A percentile compares a stretch with the other conserved stretches of the same genome.
These are phyloP conservation scores for Corvus cornix DNA, from an alignment of 2,113 vertebrate genomes.

Conservation along the genomic window DNA sequence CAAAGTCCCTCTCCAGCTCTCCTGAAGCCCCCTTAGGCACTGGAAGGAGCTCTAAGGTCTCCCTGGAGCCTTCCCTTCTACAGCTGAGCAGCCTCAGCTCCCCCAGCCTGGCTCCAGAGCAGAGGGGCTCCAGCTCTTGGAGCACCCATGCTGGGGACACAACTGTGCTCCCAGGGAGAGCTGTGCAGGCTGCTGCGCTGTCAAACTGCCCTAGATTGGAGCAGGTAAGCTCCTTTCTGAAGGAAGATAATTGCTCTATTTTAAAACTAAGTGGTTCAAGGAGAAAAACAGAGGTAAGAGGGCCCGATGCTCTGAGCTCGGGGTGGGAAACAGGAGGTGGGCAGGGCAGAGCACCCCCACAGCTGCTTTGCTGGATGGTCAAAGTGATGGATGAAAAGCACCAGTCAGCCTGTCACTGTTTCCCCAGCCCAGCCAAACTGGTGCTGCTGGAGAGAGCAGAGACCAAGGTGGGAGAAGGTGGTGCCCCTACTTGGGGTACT, in stretches of 20 bases:
- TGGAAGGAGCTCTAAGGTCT: not conserved
- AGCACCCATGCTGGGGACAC: not conserved
- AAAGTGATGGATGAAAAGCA: not conserved
- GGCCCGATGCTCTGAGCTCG: not conserved
- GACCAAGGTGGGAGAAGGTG: not conserved
- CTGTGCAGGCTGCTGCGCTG: not conserved
- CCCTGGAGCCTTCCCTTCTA: not conserved
- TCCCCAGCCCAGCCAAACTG: not conserved
- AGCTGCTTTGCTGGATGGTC: not conserved
- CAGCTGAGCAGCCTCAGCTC: not conserved
- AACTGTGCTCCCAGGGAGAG: not conserved
- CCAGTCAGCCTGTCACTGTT: not conserved
- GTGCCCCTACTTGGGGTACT: fast-evolving
- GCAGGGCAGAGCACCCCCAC: not conserved
- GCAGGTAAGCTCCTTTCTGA: not conserved
- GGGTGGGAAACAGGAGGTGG: not conserved
- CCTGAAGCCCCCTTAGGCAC: not conserved
- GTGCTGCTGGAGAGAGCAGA: not conserved
- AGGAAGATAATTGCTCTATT: conserved; percentile 31
- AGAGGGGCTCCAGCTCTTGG: not conserved
- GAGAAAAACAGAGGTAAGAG: not conserved
- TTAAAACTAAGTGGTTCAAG: conserved; percentile 63
- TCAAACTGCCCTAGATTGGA: conserved; percentile 41
- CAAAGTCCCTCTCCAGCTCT: not conserved
- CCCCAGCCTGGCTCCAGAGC: not conserved